Percentiles rank a stretch among this genome's conserved stretches.
These are phyloP conservation scores for Miltochrista miniata DNA, from an alignment of 2,888 invertebrate species.

Conservation along the genomic window DNA sequence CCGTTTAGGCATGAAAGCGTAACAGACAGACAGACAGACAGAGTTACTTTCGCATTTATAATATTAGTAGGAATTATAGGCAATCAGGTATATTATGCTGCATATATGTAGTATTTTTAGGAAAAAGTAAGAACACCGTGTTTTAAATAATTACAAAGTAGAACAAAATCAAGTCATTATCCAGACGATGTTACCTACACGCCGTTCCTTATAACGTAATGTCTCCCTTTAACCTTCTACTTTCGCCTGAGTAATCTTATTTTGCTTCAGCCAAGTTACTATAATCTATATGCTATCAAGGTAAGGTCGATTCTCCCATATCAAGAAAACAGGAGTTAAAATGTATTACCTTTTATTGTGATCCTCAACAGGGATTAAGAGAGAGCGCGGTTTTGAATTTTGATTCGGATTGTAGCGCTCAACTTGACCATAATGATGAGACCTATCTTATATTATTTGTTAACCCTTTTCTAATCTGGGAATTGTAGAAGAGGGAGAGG, in stretches of 20 bases:
- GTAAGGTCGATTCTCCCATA: constrained; percentile 58
- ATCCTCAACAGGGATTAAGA: constrained; percentile 84
- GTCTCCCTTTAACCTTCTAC: constrained; percentile 84
- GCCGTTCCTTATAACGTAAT: constrained; percentile 66
- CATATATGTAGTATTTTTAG: too few species aligned
- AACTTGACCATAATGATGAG: constrained; percentile 69
- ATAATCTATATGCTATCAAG: constrained; percentile 46
- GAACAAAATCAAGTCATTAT: constrained; percentile 31
- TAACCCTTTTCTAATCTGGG: constrained; percentile 53
- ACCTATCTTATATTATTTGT: constrained; percentile 67
- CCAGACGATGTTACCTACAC: constrained; percentile 38
- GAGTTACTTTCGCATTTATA: too few species aligned
- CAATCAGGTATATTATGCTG: too few species aligned
- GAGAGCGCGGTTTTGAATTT: constrained; percentile 84
- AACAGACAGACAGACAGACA: too few species aligned
- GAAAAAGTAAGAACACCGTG: too few species aligned
- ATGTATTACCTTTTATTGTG: constrained; percentile 84
- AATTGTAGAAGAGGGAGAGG: constrained; percentile 34
- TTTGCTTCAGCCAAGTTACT: constrained; percentile 57
- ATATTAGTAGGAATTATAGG: too few species aligned
- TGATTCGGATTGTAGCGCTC: constrained; percentile 79
- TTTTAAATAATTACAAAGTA: too few species aligned
- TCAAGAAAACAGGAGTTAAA: constrained; percentile 65
- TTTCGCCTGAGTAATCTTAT: constrained; percentile 83
- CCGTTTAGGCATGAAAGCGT: too few species aligned